These are phyloP conservation scores for Avahi laniger DNA, from an alignment of 2,797 vertebrate species.

Conservation along the genomic window DNA sequence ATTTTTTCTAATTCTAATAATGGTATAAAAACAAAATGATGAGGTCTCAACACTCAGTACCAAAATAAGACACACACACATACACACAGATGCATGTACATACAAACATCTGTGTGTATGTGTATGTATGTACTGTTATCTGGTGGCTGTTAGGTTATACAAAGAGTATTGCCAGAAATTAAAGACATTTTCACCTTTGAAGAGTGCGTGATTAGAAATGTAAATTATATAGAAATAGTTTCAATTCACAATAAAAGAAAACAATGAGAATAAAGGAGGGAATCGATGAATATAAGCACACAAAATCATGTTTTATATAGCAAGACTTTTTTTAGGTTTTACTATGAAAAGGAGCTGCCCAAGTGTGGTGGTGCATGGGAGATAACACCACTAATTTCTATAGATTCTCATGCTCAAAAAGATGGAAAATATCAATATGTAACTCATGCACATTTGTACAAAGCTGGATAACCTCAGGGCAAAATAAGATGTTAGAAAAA, in stretches of 20 bases:
- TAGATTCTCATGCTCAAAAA: background rate
- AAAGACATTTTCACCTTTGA: background rate
- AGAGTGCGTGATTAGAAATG: background rate
- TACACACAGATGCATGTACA: fast-evolving
- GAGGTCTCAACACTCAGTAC: background rate
- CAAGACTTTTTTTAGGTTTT: background rate
- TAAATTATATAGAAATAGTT: background rate
- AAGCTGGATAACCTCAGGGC: background rate
- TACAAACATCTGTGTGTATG: background rate
- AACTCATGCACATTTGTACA: background rate
- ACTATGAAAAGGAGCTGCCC: background rate
- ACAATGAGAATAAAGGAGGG: background rate
- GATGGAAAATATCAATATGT: background rate
- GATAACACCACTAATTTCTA: background rate
- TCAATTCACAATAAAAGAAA: background rate
- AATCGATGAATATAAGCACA: background rate
- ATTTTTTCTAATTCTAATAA: background rate
- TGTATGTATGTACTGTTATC: background rate
- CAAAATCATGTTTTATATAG: background rate
- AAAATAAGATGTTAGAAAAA: background rate
- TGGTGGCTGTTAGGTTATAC: background rate
- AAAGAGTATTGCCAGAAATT: background rate
- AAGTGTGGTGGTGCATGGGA: background rate
- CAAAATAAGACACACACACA: background rate
- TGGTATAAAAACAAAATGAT: background rate